These are phyloP conservation scores for Lagorchestes hirsutus DNA, from an alignment of 2,797 vertebrate species.

Conservation along the genomic window DNA sequence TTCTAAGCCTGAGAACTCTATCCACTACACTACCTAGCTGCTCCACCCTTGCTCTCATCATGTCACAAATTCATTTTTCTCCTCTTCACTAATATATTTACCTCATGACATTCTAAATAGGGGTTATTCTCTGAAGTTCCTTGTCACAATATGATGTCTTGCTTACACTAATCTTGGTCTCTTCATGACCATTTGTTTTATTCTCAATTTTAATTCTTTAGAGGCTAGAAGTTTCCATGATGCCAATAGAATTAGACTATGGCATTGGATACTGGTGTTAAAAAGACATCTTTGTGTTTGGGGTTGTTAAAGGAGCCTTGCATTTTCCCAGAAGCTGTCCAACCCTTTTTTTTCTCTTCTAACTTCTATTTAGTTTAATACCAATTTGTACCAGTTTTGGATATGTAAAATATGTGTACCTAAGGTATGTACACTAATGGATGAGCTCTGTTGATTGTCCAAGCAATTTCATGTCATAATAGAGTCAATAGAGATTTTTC, in stretches of 20 bases:
- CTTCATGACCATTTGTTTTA: too few species aligned
- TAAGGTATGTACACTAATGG: not conserved
- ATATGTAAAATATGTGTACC: not conserved
- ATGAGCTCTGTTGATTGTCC: not conserved
- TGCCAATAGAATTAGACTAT: not conserved
- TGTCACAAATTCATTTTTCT: too few species aligned
- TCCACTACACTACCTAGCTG: too few species aligned
- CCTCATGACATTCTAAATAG: too few species aligned
- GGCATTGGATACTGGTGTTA: not conserved
- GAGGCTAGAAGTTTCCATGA: not conserved
- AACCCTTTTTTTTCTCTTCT: not conserved
- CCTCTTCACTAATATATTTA: too few species aligned
- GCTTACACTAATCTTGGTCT: too few species aligned
- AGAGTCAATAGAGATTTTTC: not conserved
- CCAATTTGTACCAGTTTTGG: not conserved
- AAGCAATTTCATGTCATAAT: not conserved
- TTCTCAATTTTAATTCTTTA: too few species aligned
- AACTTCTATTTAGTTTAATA: too few species aligned
- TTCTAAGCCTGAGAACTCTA: too few species aligned
- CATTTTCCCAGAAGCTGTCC: not conserved
- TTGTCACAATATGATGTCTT: too few species aligned
- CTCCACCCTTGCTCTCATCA: too few species aligned
- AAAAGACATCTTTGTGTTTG: not conserved
- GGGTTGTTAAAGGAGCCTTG: not conserved
- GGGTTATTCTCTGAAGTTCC: too few species aligned